phyloP scores from a whole-genome alignment of 2,113 vertebrate species.

The Gopherus flavomarginatus region DNA sequence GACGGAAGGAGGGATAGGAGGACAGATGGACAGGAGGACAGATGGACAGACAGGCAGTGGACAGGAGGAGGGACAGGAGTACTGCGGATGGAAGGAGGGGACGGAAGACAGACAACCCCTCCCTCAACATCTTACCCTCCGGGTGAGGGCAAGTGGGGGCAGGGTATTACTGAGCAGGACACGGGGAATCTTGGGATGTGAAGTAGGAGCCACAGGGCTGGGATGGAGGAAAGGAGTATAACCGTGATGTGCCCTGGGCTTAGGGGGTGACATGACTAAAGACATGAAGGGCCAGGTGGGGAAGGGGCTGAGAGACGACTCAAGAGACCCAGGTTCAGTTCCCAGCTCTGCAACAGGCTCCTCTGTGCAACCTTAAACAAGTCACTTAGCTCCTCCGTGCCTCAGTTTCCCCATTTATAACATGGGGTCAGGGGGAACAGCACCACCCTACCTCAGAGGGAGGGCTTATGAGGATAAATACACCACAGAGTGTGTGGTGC shows the following conservation, averaged over 20 bases:
- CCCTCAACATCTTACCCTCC: too few species aligned
- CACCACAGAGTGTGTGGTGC: neutral
- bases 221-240: neutral
- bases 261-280: neutral
- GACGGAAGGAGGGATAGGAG: too few species aligned
- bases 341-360: neutral
- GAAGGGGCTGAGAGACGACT: neutral
- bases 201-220: neutral
- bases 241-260: neutral
- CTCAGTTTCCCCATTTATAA: neutral
- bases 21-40: too few species aligned
- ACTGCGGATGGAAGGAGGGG: too few species aligned
- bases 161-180: neutral
- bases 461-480: too few species aligned
- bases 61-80: too few species aligned
- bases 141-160: neutral
- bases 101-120: too few species aligned
- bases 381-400: neutral
- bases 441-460: neutral
- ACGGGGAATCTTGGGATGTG: neutral
- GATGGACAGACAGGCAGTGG: too few species aligned
- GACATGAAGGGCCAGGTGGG: neutral
- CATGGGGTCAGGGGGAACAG: rapidly evolving
- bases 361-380: neutral
- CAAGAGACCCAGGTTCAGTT: neutral